Evolutionary conservation across 2,797 vertebrate species (phyloP), one percentile per base, ranked within the genome.

Genomic region (Lithobates pipiens): DNA sequence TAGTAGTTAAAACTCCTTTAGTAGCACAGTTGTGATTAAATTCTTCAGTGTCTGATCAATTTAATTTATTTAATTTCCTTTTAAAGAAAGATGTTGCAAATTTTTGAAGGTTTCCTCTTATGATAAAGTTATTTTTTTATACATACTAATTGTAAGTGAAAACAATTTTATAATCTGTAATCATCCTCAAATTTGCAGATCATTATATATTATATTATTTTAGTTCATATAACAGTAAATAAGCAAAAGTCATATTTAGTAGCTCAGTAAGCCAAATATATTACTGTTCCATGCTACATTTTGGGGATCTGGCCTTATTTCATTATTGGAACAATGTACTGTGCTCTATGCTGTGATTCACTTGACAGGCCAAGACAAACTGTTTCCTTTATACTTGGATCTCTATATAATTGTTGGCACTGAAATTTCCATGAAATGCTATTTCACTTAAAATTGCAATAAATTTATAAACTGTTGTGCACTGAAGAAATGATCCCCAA

Each of bases 281-380:
- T 79, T 61, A 44, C 71, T 88, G 65, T 87, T 89, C 44, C 89
- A 86, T 76, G 90, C 70, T 81, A 85, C 82, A 88, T 88, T 90
- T 46, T 82, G 88, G 85, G 86, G 86, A 72, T 86, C 85, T 92
- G 90, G 87, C 88, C 91, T 63, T 73, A 76, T 57, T 89, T 91
- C 90, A 89, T 70, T 90, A 88, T 88, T 90, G 89, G 89, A 88
- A 89, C 88, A 89, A 82, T 86, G 77, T 80, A 72, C 70, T 88
- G 82, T 88, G 27, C 89, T 90, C 89, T 91, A 92, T 91, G 90
- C 91, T 88, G 90, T 90, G 88, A 91, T 90, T 91, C 90, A 88
- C 87, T 88, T 91, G 91, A 93, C 90, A 92, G 87, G 91, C 42
- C 78, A 90, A 93, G 91, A 94, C 87, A 91, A 94, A 93, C 90